phyloP scores from a whole-genome alignment of 1,140 invertebrate genomes.

The Leptoteleia sp. region DNA sequence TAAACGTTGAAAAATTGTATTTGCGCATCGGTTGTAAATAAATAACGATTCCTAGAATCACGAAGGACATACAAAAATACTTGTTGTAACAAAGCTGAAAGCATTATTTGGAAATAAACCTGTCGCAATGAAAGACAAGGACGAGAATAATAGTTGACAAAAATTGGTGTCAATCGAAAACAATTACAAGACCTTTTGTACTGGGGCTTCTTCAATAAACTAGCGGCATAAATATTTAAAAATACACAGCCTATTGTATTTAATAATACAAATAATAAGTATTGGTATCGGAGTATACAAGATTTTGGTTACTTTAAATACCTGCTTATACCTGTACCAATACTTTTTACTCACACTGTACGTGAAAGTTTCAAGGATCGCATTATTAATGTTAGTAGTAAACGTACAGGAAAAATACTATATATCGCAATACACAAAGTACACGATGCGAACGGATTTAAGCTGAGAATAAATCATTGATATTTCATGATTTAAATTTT shows the following conservation, averaged over 20 bases:
- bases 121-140: no score
- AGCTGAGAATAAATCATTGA: neutral
- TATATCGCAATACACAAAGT: neutral
- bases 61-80: no score
- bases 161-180: conserved; percentile 16
- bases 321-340: conserved; percentile 8
- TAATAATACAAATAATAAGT: conserved; percentile 1
- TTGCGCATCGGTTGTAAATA: no score
- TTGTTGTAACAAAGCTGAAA: no score
- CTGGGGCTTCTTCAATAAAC: conserved; percentile 4
- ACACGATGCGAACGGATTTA: neutral
- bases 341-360: conserved; percentile 44
- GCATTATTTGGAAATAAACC: no score
- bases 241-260: no score
- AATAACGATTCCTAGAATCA: no score
- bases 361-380: conserved; percentile 46
- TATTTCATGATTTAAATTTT: no score
- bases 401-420: neutral
- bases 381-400: conserved; percentile 14
- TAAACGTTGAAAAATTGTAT: no score
- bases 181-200: conserved; percentile 8
- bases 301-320: conserved; percentile 24
- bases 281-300: neutral
- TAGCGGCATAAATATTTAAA: no score
- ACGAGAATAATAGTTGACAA: conserved; percentile 1